phyloP scores from a whole-genome alignment of 2,113 vertebrate species.

The Neofelis nebulosa region DNA sequence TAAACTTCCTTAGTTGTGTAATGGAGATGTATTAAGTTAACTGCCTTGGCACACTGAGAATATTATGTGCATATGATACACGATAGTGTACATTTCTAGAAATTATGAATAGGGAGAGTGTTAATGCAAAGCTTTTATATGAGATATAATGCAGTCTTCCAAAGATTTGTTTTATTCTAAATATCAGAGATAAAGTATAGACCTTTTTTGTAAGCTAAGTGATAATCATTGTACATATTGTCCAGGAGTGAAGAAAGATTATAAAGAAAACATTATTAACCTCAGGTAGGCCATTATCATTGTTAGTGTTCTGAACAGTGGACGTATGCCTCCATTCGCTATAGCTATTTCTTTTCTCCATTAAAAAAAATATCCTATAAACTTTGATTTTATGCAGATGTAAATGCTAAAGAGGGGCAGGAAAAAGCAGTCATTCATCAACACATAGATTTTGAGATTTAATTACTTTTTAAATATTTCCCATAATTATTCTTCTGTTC shows the following conservation, averaged over 20 bases:
- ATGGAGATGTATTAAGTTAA: not conserved
- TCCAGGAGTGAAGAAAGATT: not conserved
- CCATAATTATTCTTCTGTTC: not conserved
- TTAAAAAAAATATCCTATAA: not conserved
- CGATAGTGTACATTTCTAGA: not conserved
- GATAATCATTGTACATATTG: not conserved
- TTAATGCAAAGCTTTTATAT: not conserved
- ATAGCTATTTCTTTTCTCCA: not conserved
- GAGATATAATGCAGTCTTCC: not conserved
- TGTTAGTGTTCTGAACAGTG: not conserved
- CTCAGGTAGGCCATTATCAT: not conserved
- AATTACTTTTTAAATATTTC: constrained; percentile 38
- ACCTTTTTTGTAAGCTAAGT: not conserved
- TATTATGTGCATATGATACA: not conserved
- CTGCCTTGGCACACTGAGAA: not conserved
- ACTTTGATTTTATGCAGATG: not conserved
- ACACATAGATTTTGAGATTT: not conserved
- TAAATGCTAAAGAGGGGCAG: not conserved
- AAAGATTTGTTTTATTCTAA: not conserved
- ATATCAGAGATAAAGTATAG: not conserved
- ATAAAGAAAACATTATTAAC: not conserved
- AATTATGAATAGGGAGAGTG: not conserved
- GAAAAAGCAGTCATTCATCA: not conserved
- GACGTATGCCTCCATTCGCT: not conserved
- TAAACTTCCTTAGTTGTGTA: not conserved